Conservation (phyloP, 2,797 vertebrate species). For the Carcharodon carcharias region DNA sequence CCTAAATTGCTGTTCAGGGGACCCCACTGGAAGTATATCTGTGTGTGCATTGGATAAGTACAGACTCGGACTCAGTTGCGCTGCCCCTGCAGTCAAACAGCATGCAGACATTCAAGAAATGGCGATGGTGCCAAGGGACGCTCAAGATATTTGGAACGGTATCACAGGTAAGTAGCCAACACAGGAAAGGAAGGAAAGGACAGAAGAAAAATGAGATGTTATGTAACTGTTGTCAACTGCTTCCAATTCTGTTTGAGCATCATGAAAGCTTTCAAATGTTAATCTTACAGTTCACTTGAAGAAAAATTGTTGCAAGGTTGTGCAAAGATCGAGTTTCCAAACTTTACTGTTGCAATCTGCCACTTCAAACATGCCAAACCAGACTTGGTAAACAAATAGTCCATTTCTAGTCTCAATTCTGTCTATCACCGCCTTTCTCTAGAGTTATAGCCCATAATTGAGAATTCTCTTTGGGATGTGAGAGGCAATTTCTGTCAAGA, state of each 20-base stretch:
- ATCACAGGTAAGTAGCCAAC: not conserved
- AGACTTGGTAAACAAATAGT: not conserved
- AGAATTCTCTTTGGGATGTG: slow-evolving; percentile 30
- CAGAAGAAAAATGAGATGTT: no score
- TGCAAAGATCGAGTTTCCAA: not conserved
- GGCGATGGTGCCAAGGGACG: not conserved
- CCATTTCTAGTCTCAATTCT: not conserved
- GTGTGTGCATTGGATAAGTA: not conserved
- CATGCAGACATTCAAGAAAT: not conserved
- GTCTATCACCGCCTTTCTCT: no score
- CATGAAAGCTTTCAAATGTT: not conserved
- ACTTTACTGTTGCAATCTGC: not conserved
- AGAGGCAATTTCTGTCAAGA: slow-evolving; percentile 29
- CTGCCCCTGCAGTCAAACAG: not conserved
- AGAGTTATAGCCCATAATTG: slow-evolving; percentile 13
- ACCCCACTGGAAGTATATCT: not conserved
- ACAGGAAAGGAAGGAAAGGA: not conserved
- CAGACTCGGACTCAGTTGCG: not conserved
- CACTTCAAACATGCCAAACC: not conserved
- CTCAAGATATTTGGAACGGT: not conserved
- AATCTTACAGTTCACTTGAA: not conserved
- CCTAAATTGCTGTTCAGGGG: not conserved
- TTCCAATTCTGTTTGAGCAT: not conserved
- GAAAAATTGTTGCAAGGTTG: not conserved
- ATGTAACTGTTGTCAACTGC: not conserved